Evolutionary conservation across 1,140 invertebrate genomes (phyloP).

Genomic region (Psilanteris sp.): DNA sequence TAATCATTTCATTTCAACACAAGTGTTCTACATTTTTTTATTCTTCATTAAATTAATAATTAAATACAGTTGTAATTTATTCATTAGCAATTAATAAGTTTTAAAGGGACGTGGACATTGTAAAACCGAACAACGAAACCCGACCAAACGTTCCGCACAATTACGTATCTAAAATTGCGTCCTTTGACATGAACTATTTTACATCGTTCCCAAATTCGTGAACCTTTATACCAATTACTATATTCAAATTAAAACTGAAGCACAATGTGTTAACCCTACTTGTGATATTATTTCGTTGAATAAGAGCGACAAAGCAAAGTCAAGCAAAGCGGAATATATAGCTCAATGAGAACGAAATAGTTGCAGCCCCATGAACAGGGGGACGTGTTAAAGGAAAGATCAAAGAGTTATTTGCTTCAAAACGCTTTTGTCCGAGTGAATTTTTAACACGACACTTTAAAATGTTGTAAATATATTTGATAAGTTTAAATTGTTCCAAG

Average conservation of each 20-base stretch:
- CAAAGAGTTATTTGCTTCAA: conserved; percentile 16
- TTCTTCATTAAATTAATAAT: neutral
- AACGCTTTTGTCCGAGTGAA: too few species aligned
- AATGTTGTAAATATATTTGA: too few species aligned
- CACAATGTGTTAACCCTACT: conserved; percentile 49
- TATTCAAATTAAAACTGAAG: conserved; percentile 44
- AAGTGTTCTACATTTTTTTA: too few species aligned
- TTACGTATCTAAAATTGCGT: conserved; percentile 43
- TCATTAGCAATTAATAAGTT: neutral
- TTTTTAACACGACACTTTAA: too few species aligned
- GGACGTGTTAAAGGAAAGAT: conserved; percentile 11
- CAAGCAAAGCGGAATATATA: conserved; percentile 18
- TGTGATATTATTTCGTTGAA: conserved; percentile 44
- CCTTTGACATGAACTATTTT: conserved; percentile 50
- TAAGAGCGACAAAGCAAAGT: conserved; percentile 30
- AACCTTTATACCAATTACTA: conserved; percentile 51
- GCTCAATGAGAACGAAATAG: conserved; percentile 43
- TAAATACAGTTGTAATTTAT: neutral
- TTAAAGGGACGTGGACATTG: neutral
- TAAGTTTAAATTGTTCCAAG: too few species aligned
- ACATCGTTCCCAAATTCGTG: conserved; percentile 29
- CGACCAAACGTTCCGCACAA: conserved; percentile 27
- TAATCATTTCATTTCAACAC: too few species aligned
- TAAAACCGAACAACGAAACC: conserved; percentile 1
- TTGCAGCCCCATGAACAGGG: conserved; percentile 12